Conservation (phyloP, 1,140 invertebrate genomes). For the Drosophila tsacasi region DNA sequence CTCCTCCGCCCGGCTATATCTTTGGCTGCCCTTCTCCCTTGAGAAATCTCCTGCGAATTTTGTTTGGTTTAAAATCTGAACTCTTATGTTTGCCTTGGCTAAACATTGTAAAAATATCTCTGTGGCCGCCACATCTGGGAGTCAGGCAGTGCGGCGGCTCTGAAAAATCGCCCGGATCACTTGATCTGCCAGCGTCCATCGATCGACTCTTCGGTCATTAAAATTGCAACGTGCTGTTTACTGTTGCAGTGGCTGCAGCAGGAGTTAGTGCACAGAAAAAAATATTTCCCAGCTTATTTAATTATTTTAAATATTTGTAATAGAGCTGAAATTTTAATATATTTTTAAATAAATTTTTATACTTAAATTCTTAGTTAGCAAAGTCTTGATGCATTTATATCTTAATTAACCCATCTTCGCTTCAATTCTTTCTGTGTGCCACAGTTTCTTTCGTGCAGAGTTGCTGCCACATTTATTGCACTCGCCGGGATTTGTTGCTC, state of each 20-base stretch:
- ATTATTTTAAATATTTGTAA: background rate
- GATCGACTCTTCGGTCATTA: conserved; percentile 77
- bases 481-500: conserved; percentile 71
- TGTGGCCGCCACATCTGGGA: conserved; percentile 66
- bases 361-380: background rate
- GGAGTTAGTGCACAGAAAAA: background rate
- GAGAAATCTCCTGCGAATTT: conserved; percentile 16
- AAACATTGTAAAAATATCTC: conserved; percentile 82
- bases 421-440: background rate
- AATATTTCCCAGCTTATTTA: background rate
- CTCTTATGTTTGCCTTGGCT: conserved; percentile 76
- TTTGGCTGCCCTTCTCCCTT: background rate
- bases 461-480: conserved; percentile 76
- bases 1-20: background rate
- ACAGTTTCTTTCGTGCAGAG: conserved; percentile 6
- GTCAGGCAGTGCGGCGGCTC: conserved; percentile 27
- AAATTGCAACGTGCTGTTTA: conserved; percentile 83
- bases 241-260: conserved; percentile 52
- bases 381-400: rapidly evolving
- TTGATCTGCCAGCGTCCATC: conserved; percentile 69
- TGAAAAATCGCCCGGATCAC: conserved; percentile 46
- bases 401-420: background rate
- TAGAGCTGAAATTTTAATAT: rapidly evolving
- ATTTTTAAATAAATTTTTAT: background rate
- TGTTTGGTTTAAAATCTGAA: conserved; percentile 58